phyloP scores from a whole-genome alignment of 2,888 invertebrate genomes.

The Ecliptopera silaceata region DNA sequence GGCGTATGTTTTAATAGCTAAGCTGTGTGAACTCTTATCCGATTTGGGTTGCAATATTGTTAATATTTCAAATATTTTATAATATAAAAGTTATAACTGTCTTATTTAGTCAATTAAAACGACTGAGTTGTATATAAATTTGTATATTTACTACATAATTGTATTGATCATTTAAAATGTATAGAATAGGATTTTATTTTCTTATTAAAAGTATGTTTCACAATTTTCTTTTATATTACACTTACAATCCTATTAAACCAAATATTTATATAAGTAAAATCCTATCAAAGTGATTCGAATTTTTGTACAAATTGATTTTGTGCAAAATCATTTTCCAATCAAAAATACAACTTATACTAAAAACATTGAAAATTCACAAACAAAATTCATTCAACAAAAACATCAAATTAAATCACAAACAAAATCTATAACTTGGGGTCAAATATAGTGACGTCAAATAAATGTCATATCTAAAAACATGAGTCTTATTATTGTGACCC shows the following conservation, averaged over 20 bases:
- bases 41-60: background rate
- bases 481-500: too few species aligned
- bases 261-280: too few species aligned
- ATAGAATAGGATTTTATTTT: constrained; percentile 34
- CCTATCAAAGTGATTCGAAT: background rate
- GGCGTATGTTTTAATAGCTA: too few species aligned
- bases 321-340: background rate
- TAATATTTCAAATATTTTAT: background rate
- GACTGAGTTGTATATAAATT: constrained; percentile 37
- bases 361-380: background rate
- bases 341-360: background rate
- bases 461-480: too few species aligned
- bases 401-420: background rate
- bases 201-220: constrained; percentile 35
- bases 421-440: too few species aligned
- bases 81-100: constrained; percentile 2
- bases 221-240: constrained; percentile 26
- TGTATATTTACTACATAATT: constrained; percentile 26
- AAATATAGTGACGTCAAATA: too few species aligned
- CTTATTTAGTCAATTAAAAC: constrained; percentile 26
- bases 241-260: too few species aligned
- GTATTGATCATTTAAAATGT: constrained; percentile 23
- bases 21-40: constrained; percentile 20
- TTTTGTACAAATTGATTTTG: constrained; percentile 4
- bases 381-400: background rate